Evolutionary conservation across 2,113 vertebrate species (phyloP).

Genomic region (Herpailurus yagouaroundi): DNA sequence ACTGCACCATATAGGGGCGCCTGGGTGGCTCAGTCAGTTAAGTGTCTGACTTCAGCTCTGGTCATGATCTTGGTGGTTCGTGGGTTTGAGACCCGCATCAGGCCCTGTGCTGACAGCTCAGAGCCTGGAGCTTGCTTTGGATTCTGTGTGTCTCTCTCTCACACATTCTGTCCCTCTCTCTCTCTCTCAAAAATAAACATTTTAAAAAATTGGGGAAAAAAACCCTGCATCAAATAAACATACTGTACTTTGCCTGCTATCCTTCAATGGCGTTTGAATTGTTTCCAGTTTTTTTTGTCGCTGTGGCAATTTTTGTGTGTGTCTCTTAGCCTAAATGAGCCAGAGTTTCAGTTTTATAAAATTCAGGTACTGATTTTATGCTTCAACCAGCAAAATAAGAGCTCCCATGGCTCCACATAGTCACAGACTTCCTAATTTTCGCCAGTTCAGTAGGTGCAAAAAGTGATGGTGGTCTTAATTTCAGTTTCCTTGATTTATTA

Average conservation of each 20-base stretch:
- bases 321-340: neutral
- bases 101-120: too few species aligned
- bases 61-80: too few species aligned
- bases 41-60: too few species aligned
- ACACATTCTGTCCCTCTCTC: too few species aligned
- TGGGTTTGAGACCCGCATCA: too few species aligned
- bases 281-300: neutral
- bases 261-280: neutral
- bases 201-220: too few species aligned
- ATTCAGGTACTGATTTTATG: neutral
- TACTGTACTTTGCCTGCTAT: neutral
- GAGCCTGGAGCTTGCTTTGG: too few species aligned
- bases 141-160: too few species aligned
- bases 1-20: neutral
- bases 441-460: neutral
- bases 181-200: too few species aligned
- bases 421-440: neutral
- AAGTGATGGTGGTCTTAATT: neutral
- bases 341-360: constrained; percentile 51
- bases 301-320: neutral
- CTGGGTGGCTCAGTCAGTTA: too few species aligned
- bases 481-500: constrained; percentile 8
- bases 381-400: neutral
- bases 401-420: neutral
- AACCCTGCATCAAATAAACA: neutral